Base-by-base conservation (phyloP, 2,888 invertebrate genomes). In the Lasioglossum zephyrum region DNA sequence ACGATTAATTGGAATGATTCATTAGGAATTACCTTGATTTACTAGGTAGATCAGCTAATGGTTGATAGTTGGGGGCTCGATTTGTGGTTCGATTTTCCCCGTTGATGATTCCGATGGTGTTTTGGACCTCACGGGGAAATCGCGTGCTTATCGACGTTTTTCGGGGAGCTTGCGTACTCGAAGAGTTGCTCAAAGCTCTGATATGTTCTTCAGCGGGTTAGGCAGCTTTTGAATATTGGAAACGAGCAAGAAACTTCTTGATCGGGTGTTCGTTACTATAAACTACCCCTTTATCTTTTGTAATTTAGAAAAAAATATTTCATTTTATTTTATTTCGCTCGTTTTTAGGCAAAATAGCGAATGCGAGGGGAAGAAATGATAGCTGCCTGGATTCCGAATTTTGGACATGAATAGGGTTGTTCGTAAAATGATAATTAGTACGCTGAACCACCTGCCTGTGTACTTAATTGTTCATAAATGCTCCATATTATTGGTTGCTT, bases 101-200 rank as follows among this genome's bases (percentile, higher is more conserved):
- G 79, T 79, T 73, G 80, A 79, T 87, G 57, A 44, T 73, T 60
- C 31, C 18, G 22, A 63, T 79, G 69, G 70, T 75, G 39, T 77
- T 84, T 82, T 77, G 73, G 70, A 79, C 73, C 36, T 31, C 49
- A 47, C 69, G 36, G 79, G 69, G 73, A 77, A 84, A 75, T 79
- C 86, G 91, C 92, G 90, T 91, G 87, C 91, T 94, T 94, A 94
- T 94, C 93, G 94, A 94, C 94, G 93, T 94, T 94, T 93, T 93
- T 92, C 89, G 77, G 83, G 82, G 93, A 91, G 93, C 79, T 90
- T 94, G 94, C 94, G 94, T 94, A 88, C 80, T 93, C 53, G 82
- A 66, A 77, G 92, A 93, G 93, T 92, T 94, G 93, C 94, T 92
- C 94, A 73, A 83, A 63, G 49, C 74, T 53, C 69, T 77, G 41